A percentile compares a stretch with the other conserved stretches of the same genome.
phyloP scores from a whole-genome alignment of 1,140 invertebrate genomes.

The Drosophila sturtevanti region DNA sequence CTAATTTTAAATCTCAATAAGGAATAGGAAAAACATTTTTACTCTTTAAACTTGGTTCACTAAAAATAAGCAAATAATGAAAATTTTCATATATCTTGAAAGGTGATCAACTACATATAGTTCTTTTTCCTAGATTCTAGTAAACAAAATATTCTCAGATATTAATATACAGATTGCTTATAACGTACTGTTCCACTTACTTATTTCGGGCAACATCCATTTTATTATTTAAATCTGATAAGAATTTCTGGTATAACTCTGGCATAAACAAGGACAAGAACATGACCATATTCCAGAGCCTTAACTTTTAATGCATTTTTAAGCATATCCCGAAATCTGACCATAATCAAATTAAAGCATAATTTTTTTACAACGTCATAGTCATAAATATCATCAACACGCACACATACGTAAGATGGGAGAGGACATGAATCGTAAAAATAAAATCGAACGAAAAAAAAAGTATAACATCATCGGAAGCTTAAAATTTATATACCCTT shows the following conservation, averaged over 20 bases:
- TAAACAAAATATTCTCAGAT: no score
- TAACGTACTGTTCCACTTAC: no score
- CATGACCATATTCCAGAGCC: slow-evolving; percentile 41
- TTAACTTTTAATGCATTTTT: slow-evolving; percentile 64
- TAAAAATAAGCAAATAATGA: no score
- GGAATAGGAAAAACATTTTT: no score
- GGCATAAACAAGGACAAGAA: slow-evolving; percentile 12
- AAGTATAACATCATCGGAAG: not conserved
- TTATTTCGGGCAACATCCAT: no score
- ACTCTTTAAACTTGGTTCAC: no score
- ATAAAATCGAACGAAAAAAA: not conserved
- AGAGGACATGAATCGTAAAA: slow-evolving; percentile 52
- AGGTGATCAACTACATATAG: no score
- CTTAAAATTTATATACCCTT: slow-evolving; percentile 5
- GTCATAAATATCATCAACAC: slow-evolving; percentile 70
- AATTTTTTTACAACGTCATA: slow-evolving; percentile 81
- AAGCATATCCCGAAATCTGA: slow-evolving; percentile 60
- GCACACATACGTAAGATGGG: slow-evolving; percentile 39
- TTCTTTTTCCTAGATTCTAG: no score
- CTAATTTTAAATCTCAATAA: no score
- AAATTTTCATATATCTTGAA: no score
- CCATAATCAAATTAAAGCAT: slow-evolving; percentile 81
- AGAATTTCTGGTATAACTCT: not conserved
- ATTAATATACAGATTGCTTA: no score
- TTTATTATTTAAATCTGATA: not conserved